Conservation (phyloP, 2,888 invertebrate species). For the Agrotis clavis region DNA sequence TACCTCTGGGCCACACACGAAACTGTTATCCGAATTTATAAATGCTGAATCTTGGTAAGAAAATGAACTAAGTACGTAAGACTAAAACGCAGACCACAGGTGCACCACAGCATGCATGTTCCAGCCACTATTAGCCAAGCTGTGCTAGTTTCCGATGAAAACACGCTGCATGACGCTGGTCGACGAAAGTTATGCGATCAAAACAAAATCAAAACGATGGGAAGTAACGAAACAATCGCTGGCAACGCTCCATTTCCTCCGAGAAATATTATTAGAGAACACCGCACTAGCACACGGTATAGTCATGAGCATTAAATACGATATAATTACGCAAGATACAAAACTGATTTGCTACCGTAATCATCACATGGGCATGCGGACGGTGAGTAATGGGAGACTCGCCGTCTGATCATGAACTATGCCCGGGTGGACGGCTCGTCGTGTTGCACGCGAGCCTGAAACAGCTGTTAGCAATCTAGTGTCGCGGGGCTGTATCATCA, state of each 20-base stretch:
- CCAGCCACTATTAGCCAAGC: slow-evolving; percentile 14
- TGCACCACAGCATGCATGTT: slow-evolving; percentile 17
- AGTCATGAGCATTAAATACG: background rate
- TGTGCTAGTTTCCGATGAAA: slow-evolving; percentile 28
- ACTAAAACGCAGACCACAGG: background rate
- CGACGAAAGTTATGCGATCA: slow-evolving; percentile 56
- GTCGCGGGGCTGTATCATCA: too few species aligned
- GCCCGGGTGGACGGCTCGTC: too few species aligned
- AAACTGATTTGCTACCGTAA: too few species aligned
- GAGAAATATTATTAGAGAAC: slow-evolving; percentile 43
- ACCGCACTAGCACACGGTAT: background rate
- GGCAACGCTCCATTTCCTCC: slow-evolving; percentile 65
- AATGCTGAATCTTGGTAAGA: background rate
- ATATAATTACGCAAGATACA: background rate
- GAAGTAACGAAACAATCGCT: slow-evolving; percentile 60
- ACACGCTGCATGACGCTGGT: slow-evolving; percentile 29
- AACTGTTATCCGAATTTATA: background rate
- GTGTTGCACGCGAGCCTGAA: too few species aligned
- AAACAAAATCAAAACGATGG: slow-evolving; percentile 64
- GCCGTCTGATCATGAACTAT: too few species aligned
- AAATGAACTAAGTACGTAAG: too few species aligned
- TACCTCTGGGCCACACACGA: background rate
- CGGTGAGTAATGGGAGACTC: too few species aligned
- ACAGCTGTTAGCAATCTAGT: too few species aligned
- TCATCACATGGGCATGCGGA: too few species aligned